phyloP scores from a whole-genome alignment of 2,113 vertebrate genomes.

The Grammomys surdaster region DNA sequence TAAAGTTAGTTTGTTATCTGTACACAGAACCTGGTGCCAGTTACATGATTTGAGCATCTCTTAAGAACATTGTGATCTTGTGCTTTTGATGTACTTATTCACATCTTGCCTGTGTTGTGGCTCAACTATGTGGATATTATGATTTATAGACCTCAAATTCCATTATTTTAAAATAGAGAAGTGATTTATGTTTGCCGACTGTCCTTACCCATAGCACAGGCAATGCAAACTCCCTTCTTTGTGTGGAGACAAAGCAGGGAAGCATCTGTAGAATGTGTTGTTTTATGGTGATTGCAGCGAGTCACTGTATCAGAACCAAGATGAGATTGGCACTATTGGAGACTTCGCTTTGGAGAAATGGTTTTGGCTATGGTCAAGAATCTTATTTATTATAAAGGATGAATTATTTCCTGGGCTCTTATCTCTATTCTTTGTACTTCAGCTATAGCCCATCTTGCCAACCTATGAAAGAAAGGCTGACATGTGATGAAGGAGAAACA shows the following conservation, averaged over 20 bases:
- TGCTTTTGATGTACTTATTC: neutral
- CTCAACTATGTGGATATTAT: neutral
- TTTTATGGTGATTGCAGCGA: neutral
- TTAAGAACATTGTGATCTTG: neutral
- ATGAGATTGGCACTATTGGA: neutral
- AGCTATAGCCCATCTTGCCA: neutral
- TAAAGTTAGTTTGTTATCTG: neutral
- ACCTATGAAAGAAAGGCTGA: conserved; percentile 19
- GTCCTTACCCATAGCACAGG: neutral
- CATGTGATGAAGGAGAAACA: conserved; percentile 2
- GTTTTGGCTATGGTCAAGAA: conserved; percentile 49
- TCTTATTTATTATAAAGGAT: conserved; percentile 58
- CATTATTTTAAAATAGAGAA: neutral
- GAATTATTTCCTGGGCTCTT: neutral
- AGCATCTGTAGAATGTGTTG: neutral
- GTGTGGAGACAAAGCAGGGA: neutral
- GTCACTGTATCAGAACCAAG: conserved; percentile 31
- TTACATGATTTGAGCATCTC: neutral
- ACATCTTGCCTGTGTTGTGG: neutral
- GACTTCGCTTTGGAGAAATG: conserved; percentile 49
- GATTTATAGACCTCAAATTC: neutral
- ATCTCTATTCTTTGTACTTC: conserved; percentile 31
- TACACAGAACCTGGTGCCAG: neutral
- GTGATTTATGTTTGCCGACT: neutral
- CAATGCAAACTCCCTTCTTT: neutral